Base-by-base conservation (phyloP, 2,888 invertebrate genomes). In the Meta bourneti region DNA sequence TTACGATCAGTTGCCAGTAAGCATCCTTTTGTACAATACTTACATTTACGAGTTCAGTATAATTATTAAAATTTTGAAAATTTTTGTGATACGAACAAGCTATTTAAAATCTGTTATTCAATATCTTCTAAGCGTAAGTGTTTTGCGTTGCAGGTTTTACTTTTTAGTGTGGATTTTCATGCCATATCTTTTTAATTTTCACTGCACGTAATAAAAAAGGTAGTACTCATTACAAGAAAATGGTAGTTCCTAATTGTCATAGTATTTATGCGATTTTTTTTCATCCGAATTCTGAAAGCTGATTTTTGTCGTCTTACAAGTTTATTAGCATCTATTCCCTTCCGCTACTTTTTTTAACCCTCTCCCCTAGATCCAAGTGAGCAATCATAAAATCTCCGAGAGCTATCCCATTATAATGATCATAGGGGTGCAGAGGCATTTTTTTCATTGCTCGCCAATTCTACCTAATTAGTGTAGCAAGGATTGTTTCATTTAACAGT, bases 381-480 rank as follows among this genome's bases (percentile, higher is more conserved):
- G 52, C 78, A 78, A 20, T 48, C 13, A 48, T 13, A 78, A 78
- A 78, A n/a, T 75, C 72, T 78, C 52, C 52, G 49, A n/a, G 49
- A 51, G 13, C 16, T 11, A 61, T 34, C 13, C 61, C 79, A 61
- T 79, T 61, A 54, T 79, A 79, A 79, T 61, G 69, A 61, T 34
- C 49, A 49, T n/a, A 77, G 48, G 74, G 84, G 74, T 16, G 61
- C 13, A 20, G 34, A 19, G 16, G 7, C 7, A n/a, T 49, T 82
- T 51, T 49, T 72, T 51, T 52, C 48, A 61, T 75, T 86, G 34
- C 74, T 51, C 72, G 69, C 49, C 61, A 70, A 70, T 88, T 48
- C 89, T 61, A 1, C 81, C 82, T 89, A 89, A 89, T 89, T 89
- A 89, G 89, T 69, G 51, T 61, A 52, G 77, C 75, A 70, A 70